Evolutionary conservation across 2,888 invertebrate species (phyloP).

Genomic region (Diogma glabrata): DNA sequence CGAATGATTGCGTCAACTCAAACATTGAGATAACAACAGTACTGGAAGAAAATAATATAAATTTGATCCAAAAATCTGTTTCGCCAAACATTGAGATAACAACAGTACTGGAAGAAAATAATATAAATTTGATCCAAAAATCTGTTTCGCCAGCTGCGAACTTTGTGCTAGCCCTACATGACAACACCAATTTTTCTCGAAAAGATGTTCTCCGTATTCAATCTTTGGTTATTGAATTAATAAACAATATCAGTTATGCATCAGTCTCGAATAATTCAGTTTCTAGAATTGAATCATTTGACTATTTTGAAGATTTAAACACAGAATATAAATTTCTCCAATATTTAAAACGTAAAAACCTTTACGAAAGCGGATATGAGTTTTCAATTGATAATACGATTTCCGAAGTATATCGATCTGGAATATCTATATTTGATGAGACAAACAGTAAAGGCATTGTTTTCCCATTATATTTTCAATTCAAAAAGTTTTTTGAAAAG

Average conservation of each 20-base stretch:
- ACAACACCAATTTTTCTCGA: not conserved
- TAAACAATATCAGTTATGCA: not conserved
- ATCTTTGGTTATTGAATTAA: not conserved
- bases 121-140: no score
- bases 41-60: no score
- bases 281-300: not conserved
- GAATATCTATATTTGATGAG: not conserved
- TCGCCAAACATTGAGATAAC: no score
- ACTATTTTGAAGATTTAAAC: not conserved
- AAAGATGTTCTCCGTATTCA: not conserved
- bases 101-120: no score
- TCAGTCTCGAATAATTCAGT: not conserved
- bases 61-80: no score
- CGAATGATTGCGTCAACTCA: no score
- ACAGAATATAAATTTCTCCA: not conserved
- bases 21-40: no score
- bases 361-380: not conserved
- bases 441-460: not conserved
- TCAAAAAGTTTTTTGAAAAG: not conserved
- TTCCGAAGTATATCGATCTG: not conserved
- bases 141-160: not conserved
- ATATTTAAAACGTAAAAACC: not conserved
- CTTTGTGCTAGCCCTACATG: not conserved
- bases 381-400: constrained; percentile 1
- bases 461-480: not conserved